Base-by-base conservation (phyloP, 2,797 vertebrate species). In the Clarias pachynema region DNA sequence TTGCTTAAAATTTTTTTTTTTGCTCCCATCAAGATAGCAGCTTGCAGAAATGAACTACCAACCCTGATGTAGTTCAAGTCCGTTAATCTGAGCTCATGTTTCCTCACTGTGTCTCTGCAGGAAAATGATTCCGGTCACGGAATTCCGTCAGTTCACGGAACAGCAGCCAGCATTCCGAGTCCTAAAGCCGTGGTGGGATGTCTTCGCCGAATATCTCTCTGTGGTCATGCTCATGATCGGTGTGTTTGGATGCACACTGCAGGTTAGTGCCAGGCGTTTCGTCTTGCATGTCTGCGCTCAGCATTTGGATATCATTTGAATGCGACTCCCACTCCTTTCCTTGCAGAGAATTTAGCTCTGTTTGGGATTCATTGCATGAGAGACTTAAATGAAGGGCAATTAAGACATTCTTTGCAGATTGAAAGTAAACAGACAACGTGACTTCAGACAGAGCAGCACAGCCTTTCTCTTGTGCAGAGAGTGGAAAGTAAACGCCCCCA, bases 101-200 rank as follows among this genome's bases (percentile, higher is more conserved):
- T 85, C 59, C 59, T 79, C 56, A 15, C 77, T 85, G 59, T 90
- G 7, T 37, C 81, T 79, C 74, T 2, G 31, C 91, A 99, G 97
- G 95, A 97, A 91, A 90, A 99, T 99, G 98, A 99, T 99, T 96
- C 98, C 98, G 0, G 95, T 99, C 89, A 99, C 97, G 0, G 98
- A 99, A 94, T 99, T 99, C 89, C 96, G 98, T 9, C 98, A 99
- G 95, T 99, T 99, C 94, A 95, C 97, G 37, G 98, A 99, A 92
- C 97, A 98, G 92, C 97, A 99, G 94, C 97, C 97, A 0, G 98
- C 98, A 0, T 99, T 98, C 95, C 94, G 98, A 40, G 98, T 99
- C 87, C 96, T 99, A 90, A 99, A 99, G 93, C 98, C 98, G 0
- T 99, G 98, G 98, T 99, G 98, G 98, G 98, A 99, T 26, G 98